phyloP scores from a whole-genome alignment of 2,888 invertebrate species.

The Dione juno region DNA sequence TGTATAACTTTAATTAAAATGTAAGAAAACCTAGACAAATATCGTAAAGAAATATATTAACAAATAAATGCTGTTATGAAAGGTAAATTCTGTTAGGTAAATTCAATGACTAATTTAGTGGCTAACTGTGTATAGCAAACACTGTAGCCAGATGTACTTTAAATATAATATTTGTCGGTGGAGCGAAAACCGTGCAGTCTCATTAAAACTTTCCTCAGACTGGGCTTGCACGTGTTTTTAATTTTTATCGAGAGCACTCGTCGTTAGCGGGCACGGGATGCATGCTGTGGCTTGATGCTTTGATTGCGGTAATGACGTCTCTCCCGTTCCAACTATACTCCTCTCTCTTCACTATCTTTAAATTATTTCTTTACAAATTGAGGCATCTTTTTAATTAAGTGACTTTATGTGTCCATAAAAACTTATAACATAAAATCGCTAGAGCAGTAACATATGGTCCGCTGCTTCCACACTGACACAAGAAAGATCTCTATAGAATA shows the following conservation, averaged over 20 bases:
- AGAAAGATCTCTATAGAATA: slow-evolving; percentile 28
- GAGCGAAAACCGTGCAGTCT: slow-evolving; percentile 73
- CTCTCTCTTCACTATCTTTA: slow-evolving; percentile 72
- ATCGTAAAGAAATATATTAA: no score
- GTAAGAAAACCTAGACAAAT: no score
- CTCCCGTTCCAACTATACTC: slow-evolving; percentile 63
- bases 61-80: neutral
- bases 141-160: slow-evolving; percentile 20
- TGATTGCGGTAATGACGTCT: slow-evolving; percentile 83
- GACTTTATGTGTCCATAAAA: slow-evolving; percentile 44
- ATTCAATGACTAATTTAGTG: slow-evolving; percentile 5
- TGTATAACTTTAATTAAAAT: no score
- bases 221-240: slow-evolving; percentile 83
- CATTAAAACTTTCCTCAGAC: slow-evolving; percentile 84
- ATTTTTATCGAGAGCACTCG: slow-evolving; percentile 83
- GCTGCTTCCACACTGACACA: slow-evolving; percentile 29
- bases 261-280: slow-evolving; percentile 66
- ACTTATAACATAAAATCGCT: slow-evolving; percentile 36
- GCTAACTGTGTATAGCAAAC: slow-evolving; percentile 14
- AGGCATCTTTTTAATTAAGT: slow-evolving; percentile 66
- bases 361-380: slow-evolving; percentile 75
- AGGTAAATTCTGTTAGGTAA: no score
- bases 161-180: slow-evolving; percentile 57
- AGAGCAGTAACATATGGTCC: slow-evolving; percentile 35
- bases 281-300: slow-evolving; percentile 73